Evolutionary conservation across 2,888 invertebrate species (phyloP).

Genomic region (Tipula helvola): DNA sequence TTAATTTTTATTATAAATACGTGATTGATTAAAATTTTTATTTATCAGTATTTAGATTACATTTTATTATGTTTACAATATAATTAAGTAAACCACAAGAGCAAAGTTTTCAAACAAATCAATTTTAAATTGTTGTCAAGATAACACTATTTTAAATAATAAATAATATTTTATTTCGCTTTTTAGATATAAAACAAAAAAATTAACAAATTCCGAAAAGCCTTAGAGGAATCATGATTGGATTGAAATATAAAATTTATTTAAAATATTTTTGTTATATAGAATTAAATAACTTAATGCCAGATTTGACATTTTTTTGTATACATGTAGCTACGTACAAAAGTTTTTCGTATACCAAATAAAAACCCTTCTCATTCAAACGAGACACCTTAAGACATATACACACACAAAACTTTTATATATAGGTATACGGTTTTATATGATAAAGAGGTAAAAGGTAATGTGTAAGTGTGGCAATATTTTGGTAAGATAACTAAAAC

Average conservation of each 20-base stretch:
- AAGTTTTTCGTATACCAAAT: neutral
- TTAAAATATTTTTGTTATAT: neutral
- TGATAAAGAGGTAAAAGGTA: neutral
- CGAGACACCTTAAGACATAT: neutral
- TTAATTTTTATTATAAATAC: neutral
- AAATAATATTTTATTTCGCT: neutral
- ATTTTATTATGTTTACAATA: neutral
- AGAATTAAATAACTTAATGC: neutral
- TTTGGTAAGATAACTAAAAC: neutral
- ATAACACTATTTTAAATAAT: neutral
- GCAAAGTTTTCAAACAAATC: neutral
- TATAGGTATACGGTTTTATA: no score
- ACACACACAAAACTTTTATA: neutral
- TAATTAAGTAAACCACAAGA: neutral
- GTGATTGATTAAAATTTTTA: neutral
- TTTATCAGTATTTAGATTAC: neutral
- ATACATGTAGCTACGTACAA: neutral
- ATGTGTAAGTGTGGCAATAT: neutral
- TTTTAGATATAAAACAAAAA: neutral
- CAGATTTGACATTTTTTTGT: neutral
- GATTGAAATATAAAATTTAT: neutral
- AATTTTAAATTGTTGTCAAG: neutral
- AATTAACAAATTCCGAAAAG: neutral
- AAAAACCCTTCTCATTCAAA: neutral
- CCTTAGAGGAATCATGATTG: neutral